These are phyloP conservation scores for Zeus faber DNA, from an alignment of 2,113 vertebrate genomes.

Conservation along the genomic window DNA sequence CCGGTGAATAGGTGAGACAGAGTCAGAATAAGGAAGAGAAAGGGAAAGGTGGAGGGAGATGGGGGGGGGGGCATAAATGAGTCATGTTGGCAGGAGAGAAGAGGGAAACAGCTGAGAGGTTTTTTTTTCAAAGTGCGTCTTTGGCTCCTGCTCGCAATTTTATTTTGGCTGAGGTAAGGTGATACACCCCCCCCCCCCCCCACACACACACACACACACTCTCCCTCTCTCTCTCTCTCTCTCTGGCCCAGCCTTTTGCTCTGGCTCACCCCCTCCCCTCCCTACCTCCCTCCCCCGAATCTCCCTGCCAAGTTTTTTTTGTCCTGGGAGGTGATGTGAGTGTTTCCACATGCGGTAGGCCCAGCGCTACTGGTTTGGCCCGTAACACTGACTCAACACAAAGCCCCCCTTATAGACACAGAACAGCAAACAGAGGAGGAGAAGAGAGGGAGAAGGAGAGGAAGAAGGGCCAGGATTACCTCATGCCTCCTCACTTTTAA, in stretches of 20 bases:
- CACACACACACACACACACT: no score
- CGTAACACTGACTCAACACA: constrained; percentile 67
- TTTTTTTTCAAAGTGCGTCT: constrained; percentile 56
- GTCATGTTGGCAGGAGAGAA: constrained; percentile 58
- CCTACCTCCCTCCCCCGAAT: constrained; percentile 27
- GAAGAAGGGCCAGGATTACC: constrained; percentile 43
- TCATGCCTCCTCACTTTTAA: constrained; percentile 51
- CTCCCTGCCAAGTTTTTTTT: constrained; percentile 58
- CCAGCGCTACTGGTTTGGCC: constrained; percentile 66
- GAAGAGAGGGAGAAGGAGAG: no score
- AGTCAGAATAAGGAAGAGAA: background rate
- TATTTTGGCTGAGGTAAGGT: constrained; percentile 68
- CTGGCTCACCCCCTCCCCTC: background rate
- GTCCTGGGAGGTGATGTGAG: constrained; percentile 66
- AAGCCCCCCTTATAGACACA: constrained; percentile 64
- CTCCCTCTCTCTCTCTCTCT: constrained; percentile 5
- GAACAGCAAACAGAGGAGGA: constrained; percentile 45
- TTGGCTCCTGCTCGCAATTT: constrained; percentile 61
- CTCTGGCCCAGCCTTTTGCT: background rate
- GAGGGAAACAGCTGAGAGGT: constrained; percentile 73
- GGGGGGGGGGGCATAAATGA: constrained; percentile 33
- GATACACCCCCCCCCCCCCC: constrained; percentile 37
- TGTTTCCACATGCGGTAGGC: constrained; percentile 67
- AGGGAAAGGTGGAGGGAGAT: constrained; percentile 13
- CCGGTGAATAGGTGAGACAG: constrained; percentile 8